phyloP scores from a whole-genome alignment of 1,140 invertebrate species.

The Venturia canescens region DNA sequence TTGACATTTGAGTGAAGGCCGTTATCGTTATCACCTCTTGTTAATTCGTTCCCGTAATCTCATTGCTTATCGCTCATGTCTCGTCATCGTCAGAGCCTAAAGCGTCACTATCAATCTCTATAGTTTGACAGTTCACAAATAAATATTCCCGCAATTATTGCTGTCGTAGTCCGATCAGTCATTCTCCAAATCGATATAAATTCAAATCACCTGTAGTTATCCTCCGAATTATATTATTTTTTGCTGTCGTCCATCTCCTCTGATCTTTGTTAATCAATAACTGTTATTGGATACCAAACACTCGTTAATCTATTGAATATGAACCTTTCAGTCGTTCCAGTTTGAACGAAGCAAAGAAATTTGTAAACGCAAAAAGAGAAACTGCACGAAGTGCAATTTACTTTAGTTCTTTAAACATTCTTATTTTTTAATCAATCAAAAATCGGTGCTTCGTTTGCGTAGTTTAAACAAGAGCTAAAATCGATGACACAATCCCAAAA shows the following conservation, averaged over 20 bases:
- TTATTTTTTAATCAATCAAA: no score
- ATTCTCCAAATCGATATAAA: neutral
- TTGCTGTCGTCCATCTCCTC: neutral
- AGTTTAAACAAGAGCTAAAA: no score
- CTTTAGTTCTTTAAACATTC: no score
- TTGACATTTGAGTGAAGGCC: neutral
- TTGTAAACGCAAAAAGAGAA: no score
- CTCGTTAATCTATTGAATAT: no score
- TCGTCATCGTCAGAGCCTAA: neutral
- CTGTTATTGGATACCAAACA: neutral
- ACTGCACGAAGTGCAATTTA: no score
- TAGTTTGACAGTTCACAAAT: slow-evolving; percentile 8
- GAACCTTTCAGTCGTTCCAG: no score
- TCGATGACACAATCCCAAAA: no score
- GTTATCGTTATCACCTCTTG: slow-evolving; percentile 4
- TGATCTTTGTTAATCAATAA: neutral
- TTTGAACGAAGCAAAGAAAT: no score
- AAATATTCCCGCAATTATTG: slow-evolving; percentile 2
- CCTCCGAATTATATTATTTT: neutral
- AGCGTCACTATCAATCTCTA: neutral
- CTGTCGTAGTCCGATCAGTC: neutral
- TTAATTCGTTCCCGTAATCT: slow-evolving; percentile 5
- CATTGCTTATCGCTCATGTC: neutral
- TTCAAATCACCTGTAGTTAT: neutral
- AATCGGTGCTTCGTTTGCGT: no score